Evolutionary conservation across 1,140 invertebrate genomes (phyloP), one percentile per base, ranked within the genome.

Genomic region (Dermatophagoides farinae): DNA sequence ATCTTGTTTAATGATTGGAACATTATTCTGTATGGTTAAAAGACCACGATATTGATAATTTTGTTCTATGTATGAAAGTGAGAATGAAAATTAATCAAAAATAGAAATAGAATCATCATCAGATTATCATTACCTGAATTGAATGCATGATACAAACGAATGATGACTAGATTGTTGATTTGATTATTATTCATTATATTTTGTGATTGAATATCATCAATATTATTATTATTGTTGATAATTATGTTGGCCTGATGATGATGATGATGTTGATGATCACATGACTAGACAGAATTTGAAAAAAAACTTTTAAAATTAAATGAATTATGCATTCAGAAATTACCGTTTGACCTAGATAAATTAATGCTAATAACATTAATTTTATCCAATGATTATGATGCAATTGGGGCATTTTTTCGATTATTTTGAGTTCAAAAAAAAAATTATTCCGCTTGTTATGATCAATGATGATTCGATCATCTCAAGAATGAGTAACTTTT

Each of bases 261-360:
- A n/a, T n/a, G 57, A 37, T 62, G 54, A 57, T n/a, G n/a, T n/a
- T n/a, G n/a, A n/a, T 57, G 41, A 57, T 62, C 51, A 57, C 51
- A 41, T 62, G 61, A 57, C 57, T 57, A 57, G 53, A 20, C 47
- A 51, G 57, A 58, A 57, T 57, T 62, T 38, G 43, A 47, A 61
- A 11, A 53, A n/a, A 20, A 31, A 47, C 44, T 16, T 55, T 6
- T 18, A 5, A 14, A 55, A 39, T 40, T 31, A 31, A 31, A 31
- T 31, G 2, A 31, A 31, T 4, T 31, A 4, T 4, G 31, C n/a
- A n/a, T n/a, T n/a, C n/a, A 31, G 31, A 31, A 31, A 4, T 31
- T 31, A 31, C 31, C 31, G 31, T 31, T 4, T 4, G 8, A 31
- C 8, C 8, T 8, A 31, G 8, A 31, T 8, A 31, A 31, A 31